phyloP scores from a whole-genome alignment of 2,113 vertebrate genomes.

The Hipposideros armiger region DNA sequence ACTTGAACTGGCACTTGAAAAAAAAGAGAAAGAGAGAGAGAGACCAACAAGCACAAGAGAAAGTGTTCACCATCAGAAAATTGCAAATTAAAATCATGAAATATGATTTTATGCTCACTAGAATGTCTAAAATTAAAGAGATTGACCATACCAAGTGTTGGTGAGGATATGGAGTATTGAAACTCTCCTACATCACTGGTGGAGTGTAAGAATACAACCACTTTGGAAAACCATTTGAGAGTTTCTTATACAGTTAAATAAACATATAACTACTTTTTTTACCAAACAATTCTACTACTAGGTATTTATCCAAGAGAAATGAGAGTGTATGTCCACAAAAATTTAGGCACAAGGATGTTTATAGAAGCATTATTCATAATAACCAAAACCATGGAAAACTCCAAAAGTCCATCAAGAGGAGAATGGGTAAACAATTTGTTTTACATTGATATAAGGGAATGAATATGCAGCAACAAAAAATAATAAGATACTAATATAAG shows the following conservation, averaged over 20 bases:
- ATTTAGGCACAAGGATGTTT: neutral
- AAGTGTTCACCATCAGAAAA: neutral
- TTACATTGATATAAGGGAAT: neutral
- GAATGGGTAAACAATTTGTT: neutral
- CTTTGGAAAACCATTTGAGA: slow-evolving; percentile 9
- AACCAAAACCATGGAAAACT: neutral
- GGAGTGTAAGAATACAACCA: neutral
- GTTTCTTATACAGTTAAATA: neutral
- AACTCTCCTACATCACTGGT: neutral
- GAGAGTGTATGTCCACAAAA: neutral
- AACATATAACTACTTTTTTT: neutral
- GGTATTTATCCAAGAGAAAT: neutral
- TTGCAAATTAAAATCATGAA: neutral
- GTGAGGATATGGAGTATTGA: neutral
- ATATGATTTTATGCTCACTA: neutral
- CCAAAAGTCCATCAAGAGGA: neutral
- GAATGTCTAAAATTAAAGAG: slow-evolving; percentile 9
- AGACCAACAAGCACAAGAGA: neutral
- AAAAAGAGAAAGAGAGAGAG: neutral
- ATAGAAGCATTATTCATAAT: neutral
- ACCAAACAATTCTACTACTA: neutral
- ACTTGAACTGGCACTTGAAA: neutral
- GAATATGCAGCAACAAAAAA: neutral
- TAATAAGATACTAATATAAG: neutral
- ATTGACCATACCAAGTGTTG: neutral